These are phyloP conservation scores for Gallinago paraguaiae DNA, from an alignment of 2,113 vertebrate species.

Conservation along the genomic window DNA sequence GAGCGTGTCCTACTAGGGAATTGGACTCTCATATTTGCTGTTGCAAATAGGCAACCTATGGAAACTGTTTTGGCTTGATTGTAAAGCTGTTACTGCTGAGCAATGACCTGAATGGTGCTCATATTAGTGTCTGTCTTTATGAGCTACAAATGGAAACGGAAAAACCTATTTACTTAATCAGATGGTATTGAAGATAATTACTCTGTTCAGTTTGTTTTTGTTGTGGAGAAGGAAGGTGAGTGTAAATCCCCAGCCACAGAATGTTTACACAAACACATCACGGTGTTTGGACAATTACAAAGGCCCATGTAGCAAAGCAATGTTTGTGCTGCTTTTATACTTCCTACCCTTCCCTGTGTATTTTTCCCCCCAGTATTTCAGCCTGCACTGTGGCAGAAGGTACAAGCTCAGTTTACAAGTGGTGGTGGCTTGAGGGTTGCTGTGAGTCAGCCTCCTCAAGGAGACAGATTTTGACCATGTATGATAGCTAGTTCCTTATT, in stretches of 20 bases:
- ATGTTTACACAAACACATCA: background rate
- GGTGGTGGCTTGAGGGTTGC: accelerated
- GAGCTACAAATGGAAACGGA: background rate
- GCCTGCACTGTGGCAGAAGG: background rate
- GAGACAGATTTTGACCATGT: background rate
- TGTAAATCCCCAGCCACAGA: background rate
- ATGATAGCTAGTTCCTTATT: background rate
- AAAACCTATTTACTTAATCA: background rate
- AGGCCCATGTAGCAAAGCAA: background rate
- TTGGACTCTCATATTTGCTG: background rate
- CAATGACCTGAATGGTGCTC: background rate
- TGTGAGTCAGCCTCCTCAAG: background rate
- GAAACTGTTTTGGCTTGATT: background rate
- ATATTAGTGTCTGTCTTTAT: background rate
- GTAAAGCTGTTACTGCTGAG: background rate
- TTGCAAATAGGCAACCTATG: background rate
- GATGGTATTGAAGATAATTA: background rate
- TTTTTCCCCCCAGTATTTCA: background rate
- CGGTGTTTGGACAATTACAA: background rate
- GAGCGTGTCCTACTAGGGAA: background rate
- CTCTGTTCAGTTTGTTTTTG: background rate
- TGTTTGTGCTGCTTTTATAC: background rate
- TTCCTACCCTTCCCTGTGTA: background rate
- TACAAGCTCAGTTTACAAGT: background rate
- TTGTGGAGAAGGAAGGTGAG: background rate